Conservation (phyloP, 1,140 invertebrate species). For the Polyergus mexicanus region DNA sequence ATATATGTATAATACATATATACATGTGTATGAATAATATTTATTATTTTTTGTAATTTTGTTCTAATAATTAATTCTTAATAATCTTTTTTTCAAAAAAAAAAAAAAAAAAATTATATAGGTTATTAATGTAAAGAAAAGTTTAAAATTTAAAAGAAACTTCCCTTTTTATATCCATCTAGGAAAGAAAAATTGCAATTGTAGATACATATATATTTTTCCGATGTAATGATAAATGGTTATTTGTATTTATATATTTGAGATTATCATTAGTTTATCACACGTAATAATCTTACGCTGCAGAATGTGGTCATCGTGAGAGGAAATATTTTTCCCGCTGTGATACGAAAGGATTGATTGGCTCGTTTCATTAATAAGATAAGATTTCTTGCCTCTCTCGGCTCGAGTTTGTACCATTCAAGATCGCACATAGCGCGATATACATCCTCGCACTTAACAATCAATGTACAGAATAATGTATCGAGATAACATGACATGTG, state of each 20-base stretch:
- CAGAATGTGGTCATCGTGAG: constrained; percentile 44
- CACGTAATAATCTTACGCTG: constrained; percentile 27
- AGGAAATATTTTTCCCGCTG: constrained; percentile 45
- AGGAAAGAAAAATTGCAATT: neutral
- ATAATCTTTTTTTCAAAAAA: neutral
- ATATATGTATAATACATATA: too few relatives aligned
- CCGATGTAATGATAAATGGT: neutral
- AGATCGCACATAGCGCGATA: constrained; percentile 44
- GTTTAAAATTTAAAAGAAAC: neutral
- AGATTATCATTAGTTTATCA: neutral
- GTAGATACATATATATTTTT: neutral
- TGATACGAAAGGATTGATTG: constrained; percentile 19
- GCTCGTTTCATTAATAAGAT: constrained; percentile 16
- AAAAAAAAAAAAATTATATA: neutral
- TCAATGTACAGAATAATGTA: neutral
- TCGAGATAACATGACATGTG: neutral
- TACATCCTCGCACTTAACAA: constrained; percentile 13
- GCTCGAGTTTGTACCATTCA: constrained; percentile 43
- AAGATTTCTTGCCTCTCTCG: constrained; percentile 1
- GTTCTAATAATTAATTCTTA: neutral
- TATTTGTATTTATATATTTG: constrained; percentile 4
- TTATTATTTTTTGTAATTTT: neutral
- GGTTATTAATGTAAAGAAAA: neutral
- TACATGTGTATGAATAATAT: neutral
- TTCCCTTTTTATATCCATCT: neutral